Evolutionary conservation across 2,888 invertebrate genomes (phyloP), one percentile per base, ranked within the genome.

Genomic region (Drosophila recens): DNA sequence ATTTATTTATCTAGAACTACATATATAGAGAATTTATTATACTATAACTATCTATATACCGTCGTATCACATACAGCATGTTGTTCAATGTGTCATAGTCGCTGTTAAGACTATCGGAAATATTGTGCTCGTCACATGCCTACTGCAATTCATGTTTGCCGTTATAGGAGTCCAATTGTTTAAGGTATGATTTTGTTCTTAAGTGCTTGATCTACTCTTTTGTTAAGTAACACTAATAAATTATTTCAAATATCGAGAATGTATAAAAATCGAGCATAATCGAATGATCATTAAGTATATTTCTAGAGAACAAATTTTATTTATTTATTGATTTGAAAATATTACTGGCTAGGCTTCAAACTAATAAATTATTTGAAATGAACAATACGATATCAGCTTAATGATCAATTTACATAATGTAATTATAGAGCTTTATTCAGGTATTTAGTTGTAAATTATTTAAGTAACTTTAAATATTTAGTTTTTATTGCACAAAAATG

Each of bases 141-240:
- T 99, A 93, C 97, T 99, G 92, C 97, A 99, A 95, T 99, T 99
- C 96, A 99, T 99, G 98, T 99, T 99, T 94, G 99, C 99, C 93
- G 99, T 99, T 93, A 99, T 99, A 95, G 99, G 99, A 95, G 99
- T 99, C 92, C 99, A 99, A 95, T 97, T 99, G 93, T 99, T 99
- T 95, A 99, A 99, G 97, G 98, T 98, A 97, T 96, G 96, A 89
- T 69, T 79, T 90, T 58, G 67, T 56, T 88, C 69, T 78, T 88
- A 86, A 81, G 79, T 82, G 69, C 75, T 79, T 74, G 33, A 43
- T 34, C 40, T 54, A 52, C 9, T 9, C 43, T 54, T 64, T 56
- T 6, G 34, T 42, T 61, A 51, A 53, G 52, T 52, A 42, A 43
- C 34, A 34, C 45, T 20, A 54, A 8, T 66, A 1, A 46, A 46